Base-by-base conservation (phyloP, 2,113 vertebrate genomes). In the Dasyurus viverrinus region DNA sequence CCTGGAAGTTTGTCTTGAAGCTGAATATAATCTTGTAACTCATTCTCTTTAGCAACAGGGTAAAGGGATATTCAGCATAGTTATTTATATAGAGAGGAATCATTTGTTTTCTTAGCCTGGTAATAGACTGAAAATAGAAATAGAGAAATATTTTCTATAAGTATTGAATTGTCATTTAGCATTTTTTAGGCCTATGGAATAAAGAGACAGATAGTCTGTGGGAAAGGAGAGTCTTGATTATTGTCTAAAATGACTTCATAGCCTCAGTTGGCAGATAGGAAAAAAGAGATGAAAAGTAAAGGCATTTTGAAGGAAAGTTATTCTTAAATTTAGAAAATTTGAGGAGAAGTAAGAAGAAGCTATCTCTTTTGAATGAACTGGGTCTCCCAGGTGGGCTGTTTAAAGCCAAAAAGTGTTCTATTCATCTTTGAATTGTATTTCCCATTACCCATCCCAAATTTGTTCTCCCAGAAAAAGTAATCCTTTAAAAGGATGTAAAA, bases 1-100 rank as follows among this genome's bases (percentile, higher is more conserved):
- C 36, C 36, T 42, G 36, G 90, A 96, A 95, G 84, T 97, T 97
- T 91, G 91, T 91, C 94, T 92, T 95, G 94, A 96, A 98, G 97
- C 93, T 92, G 93, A 97, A 95, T 94, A 93, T 48, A 90, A 54
- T 47, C n/a, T 89, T 94, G 91, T 93, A 95, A 96, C 95, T 97
- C 92, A 89, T 42, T 93, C 93, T 95, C 92, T 91, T 95, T 89
- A 91, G 23, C 94, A 53, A 91, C 16, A 68, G 47, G 92, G 92
- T 30, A 93, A 84, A 91, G 95, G 89, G 30, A 55, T 93, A 7
- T 89, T 96, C 36, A 57, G 90, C 52, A 93, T 94, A 54, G 27
- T 92, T 97, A 89, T 55, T 96, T 54, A 90, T 93, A 53, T 25
- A 94, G 47, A 90, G 24, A 94, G 94, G 92, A 55, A 42, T 95